phyloP scores from a whole-genome alignment of 2,888 invertebrate genomes.

The Willowsia nigromaculata region DNA sequence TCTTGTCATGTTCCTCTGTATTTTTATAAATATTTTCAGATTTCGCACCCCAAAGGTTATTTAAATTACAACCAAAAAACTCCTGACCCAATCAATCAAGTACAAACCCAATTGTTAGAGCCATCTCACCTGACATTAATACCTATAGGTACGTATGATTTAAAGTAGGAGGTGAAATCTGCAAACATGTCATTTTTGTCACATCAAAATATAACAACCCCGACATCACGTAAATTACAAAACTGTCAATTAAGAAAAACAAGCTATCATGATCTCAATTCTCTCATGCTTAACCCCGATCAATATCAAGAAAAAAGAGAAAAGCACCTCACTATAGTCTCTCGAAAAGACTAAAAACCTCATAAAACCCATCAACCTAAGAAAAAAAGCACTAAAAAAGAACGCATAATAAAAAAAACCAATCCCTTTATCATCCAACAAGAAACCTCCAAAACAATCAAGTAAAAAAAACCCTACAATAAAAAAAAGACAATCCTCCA shows the following conservation, averaged over 20 bases:
- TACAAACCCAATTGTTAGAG: too few relatives aligned
- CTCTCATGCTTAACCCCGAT: background rate
- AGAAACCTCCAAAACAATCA: background rate
- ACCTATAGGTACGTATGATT: background rate
- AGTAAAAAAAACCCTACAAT: background rate
- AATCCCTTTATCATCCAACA: background rate
- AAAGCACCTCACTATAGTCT: background rate
- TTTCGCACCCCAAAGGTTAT: background rate
- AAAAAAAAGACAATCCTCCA: background rate
- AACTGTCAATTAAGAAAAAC: background rate
- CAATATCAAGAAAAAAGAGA: background rate
- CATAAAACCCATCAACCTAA: background rate
- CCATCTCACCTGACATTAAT: too few relatives aligned
- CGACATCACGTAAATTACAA: background rate
- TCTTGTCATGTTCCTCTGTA: background rate
- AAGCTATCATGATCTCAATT: too few relatives aligned
- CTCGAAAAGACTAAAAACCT: background rate
- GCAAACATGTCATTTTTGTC: slow-evolving; percentile 27
- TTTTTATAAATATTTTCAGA: background rate
- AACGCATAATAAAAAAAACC: background rate
- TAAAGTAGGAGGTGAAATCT: background rate
- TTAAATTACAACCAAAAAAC: background rate
- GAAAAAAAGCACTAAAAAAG: background rate
- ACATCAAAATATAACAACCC: background rate
- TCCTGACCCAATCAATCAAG: slow-evolving; percentile 37